Conservation (phyloP, 2,888 invertebrate genomes). For the Corbicula japonica region DNA sequence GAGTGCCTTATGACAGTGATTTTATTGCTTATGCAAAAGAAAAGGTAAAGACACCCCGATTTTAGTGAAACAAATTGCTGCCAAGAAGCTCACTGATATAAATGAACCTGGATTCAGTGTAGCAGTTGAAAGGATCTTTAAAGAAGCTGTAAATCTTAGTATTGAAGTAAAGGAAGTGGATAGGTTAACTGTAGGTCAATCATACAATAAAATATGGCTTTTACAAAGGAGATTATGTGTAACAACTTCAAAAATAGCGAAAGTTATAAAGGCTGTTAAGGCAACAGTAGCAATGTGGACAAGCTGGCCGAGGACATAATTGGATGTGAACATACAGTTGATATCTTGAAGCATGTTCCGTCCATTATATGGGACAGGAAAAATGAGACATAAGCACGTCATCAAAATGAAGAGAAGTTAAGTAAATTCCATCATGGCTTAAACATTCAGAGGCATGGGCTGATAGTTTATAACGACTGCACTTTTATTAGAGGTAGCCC, state of each 20-base stretch:
- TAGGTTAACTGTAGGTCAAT: conserved; percentile 8
- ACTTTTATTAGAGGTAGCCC: conserved; percentile 7
- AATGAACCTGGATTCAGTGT: neutral
- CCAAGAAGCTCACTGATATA: neutral
- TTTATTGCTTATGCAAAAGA: neutral
- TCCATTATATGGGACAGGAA: conserved; percentile 17
- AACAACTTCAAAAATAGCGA: neutral
- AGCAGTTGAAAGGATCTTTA: neutral
- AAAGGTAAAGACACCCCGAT: conserved; percentile 3
- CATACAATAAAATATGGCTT: conserved; percentile 8
- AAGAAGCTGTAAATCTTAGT: neutral
- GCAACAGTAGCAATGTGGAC: neutral
- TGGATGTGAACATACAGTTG: neutral
- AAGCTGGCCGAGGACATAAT: neutral
- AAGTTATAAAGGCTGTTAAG: neutral
- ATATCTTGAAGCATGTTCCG: conserved; percentile 15
- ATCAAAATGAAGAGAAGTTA: neutral
- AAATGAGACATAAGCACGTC: neutral
- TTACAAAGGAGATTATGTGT: conserved; percentile 6
- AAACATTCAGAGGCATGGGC: neutral
- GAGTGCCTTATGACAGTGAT: neutral
- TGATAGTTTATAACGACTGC: conserved; percentile 1
- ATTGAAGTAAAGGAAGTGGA: neutral
- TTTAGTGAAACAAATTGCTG: neutral
- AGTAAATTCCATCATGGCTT: neutral